Evolutionary conservation across 2,797 vertebrate species (phyloP), one percentile per base, ranked within the genome.

Genomic region (Sebastes ruberrimus): DNA sequence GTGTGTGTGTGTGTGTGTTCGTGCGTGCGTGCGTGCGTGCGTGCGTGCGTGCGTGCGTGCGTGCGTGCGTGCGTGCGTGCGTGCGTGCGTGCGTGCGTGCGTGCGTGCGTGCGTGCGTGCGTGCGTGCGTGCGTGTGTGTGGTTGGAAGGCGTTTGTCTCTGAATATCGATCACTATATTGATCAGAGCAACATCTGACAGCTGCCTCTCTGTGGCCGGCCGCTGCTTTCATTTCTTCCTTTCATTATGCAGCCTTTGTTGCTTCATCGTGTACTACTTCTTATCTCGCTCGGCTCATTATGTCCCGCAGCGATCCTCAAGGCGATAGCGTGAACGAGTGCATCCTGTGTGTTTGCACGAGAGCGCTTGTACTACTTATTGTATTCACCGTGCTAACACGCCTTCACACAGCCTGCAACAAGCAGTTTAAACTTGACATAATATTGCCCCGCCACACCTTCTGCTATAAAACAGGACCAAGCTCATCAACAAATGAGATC

Each of bases 121-220:
- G 30, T 1, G 33, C 1, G 33, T 5, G 33, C 1, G 10, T 7
- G 6, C 10, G 28, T 20, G 30, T n/a, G 28, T n/a, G 32, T 23
- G 35, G 72, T 33, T 61, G 38, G 65, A 80, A 85, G 32, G 53
- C 55, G 33, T 80, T 86, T 84, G 79, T 83, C 73, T 85, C 64
- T 67, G 22, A 74, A 70, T 86, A 92, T 93, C 22, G 83, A 93
- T 84, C 66, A 1, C 7, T 52, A 0, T 52, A 86, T 88, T 78
- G 92, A 88, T 76, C 73, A 56, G 69, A 80, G 74, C 62, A 74
- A 56, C 75, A 83, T 82, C 72, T 85, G 80, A 75, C 79, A 86
- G 89, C 82, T 78, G 84, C 72, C 84, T 86, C 82, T 67, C 82
- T 67, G 81, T 66, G 71, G 76, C 83, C 32, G 8, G n/a, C 77